Base-by-base conservation (phyloP, 2,797 vertebrate genomes). In the Oreonectes daqikongensis region DNA sequence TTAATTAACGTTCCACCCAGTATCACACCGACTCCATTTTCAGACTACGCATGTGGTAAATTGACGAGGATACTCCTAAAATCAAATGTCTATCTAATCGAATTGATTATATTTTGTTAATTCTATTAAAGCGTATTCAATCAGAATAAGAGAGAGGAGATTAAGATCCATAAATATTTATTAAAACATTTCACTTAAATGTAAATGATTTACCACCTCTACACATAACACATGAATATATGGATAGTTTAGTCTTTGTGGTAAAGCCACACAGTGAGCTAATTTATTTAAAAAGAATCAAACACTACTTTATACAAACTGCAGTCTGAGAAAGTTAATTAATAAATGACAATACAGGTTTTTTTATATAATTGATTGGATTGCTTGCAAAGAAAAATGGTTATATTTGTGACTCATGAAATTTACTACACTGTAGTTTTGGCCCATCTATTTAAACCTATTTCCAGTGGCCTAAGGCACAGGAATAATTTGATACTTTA, bases 391-490 rank as follows among this genome's bases (percentile, higher is more conserved):
- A 89, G 90, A 87, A 86, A 65, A 73, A 17, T 83, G 86, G 87
- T 82, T 65, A 86, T 84, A 72, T 87, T 87, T 89, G 87, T 89
- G 86, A 86, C 84, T 85, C 87, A 77, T 77, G 81, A 87, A 87
- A 88, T 86, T 90, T 84, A 86, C 83, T 90, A 88, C 79, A 90
- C 88, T 90, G 84, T 86, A 89, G 89, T 89, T 91, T 90, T 90
- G 91, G 91, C 91, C 91, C 72, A 89, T 89, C 89, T 85, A 87
- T 89, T 90, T 87, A 86, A 93, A 92, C 26, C 92, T 87, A 90
- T 91, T 92, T 91, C 90, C 90, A 59, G 86, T 91, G 89, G 92
- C 92, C 91, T 93, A 93, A 94, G 92, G 92, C 91, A 93, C 91
- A 91, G 91, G 89, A 92, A 92, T 89, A 90, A 88, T 92, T 89